Base-by-base conservation (phyloP, 2,888 invertebrate species). In the Cremastobaeus sp. region DNA sequence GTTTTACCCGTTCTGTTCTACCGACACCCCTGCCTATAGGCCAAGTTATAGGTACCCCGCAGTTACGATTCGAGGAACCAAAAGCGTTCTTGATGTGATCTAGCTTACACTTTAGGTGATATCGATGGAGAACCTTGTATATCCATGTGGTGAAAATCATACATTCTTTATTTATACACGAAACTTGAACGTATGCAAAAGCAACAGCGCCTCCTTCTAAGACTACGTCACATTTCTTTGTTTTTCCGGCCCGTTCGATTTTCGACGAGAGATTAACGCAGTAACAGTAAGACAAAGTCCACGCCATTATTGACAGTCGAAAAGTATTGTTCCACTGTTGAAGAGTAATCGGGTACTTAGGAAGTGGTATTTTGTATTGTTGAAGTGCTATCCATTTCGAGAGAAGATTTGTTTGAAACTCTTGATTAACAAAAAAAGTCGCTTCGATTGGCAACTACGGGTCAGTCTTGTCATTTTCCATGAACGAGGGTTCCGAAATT, bases 391-490 rank as follows among this genome's bases (percentile, higher is more conserved):
- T 78, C 77, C 74, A 77, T 77, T 77, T 77, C 57, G 60, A 69
- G 60, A 35, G 48, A 59, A 65, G 59, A 48, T 60, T 72, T 59
- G 41, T 62, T 50, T 70, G 37, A 39, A 71, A 68, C 34, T 37
- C 30, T 37, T 37, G 77, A 77, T 76, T 60, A 79, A 80, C 74
- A 79, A 79, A 12, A 47, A 37, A 55, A 43, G 2, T 50, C 37
- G 48, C 45, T 78, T 74, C 78, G 78, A 83, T 83, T 79, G 81
- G 80, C 81, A 84, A 84, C 80, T 83, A 84, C 78, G 83, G 85
- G 85, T 85, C 83, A 84, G 82, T 82, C 85, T 86, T 86, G 85
- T 86, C 86, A 86, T 86, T 85, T 85, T 86, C 85, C 84, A 84
- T 76, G 71, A 70, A 57, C 43, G 39, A 41, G 35, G 48, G 50